Evolutionary conservation across 2,797 vertebrate species (phyloP).

Genomic region (Odontamblyopus lacepedii): DNA sequence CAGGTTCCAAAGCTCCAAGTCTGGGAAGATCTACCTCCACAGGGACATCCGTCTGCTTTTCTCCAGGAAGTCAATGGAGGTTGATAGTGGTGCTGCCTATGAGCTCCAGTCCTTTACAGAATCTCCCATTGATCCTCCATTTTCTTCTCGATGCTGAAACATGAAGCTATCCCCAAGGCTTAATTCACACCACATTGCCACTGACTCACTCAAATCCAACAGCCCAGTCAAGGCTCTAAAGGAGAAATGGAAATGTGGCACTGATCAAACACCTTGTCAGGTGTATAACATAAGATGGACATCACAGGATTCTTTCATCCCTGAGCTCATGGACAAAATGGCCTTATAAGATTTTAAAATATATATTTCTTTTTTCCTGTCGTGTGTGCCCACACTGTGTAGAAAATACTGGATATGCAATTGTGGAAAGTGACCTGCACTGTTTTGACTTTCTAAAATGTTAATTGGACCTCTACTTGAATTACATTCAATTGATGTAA

Average conservation of each 20-base stretch:
- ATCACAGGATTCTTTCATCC: slow-evolving; percentile 26
- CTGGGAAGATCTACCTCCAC: slow-evolving; percentile 99
- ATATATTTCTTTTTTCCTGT: slow-evolving; percentile 28
- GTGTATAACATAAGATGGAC: slow-evolving; percentile 25
- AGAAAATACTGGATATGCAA: slow-evolving; percentile 50
- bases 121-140: slow-evolving; percentile 92
- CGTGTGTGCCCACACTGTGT: slow-evolving; percentile 26
- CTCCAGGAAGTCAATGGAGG: slow-evolving; percentile 99
- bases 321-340: slow-evolving; percentile 35
- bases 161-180: slow-evolving; percentile 40
- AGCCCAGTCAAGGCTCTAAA: slow-evolving; percentile 22
- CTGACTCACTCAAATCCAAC: slow-evolving; percentile 42
- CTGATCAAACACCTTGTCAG: slow-evolving; percentile 36
- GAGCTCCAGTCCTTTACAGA: slow-evolving; percentile 99
- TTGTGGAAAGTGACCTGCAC: slow-evolving; percentile 24
- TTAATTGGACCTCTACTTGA: slow-evolving; percentile 42
- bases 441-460: slow-evolving; percentile 33
- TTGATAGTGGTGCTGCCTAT: slow-evolving; percentile 98
- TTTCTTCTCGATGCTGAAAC: slow-evolving; percentile 92
- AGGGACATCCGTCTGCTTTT: slow-evolving; percentile 97
- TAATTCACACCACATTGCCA: slow-evolving; percentile 51
- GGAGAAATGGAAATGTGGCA: slow-evolving; percentile 34
- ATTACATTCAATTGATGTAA: slow-evolving; percentile 27
- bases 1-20: slow-evolving; percentile 99
- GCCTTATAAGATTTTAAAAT: slow-evolving; percentile 43